phyloP scores from a whole-genome alignment of 2,797 vertebrate genomes.

The Miichthys miiuy region DNA sequence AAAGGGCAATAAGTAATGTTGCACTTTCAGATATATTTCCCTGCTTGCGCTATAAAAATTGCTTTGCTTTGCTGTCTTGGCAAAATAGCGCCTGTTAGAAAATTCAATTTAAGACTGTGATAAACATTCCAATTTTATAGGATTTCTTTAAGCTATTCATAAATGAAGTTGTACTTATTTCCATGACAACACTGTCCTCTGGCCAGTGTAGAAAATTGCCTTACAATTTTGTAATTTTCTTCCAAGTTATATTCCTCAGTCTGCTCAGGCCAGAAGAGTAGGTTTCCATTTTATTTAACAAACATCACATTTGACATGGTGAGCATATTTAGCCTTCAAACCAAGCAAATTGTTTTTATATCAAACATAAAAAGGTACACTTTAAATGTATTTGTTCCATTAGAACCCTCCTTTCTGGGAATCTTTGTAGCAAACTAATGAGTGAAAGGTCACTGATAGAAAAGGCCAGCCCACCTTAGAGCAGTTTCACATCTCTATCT shows the following conservation, averaged over 20 bases:
- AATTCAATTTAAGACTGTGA: background rate
- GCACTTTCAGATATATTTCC: slow-evolving; percentile 5
- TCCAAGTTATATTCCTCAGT: background rate
- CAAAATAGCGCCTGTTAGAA: slow-evolving; percentile 25
- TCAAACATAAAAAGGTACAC: background rate
- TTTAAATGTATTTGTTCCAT: background rate
- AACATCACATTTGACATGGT: background rate
- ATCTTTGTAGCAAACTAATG: slow-evolving; percentile 8
- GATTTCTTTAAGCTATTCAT: slow-evolving; percentile 17
- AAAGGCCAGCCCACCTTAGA: background rate
- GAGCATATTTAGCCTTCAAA: background rate
- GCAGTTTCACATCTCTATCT: slow-evolving; percentile 44
- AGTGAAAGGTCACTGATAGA: slow-evolving; percentile 9
- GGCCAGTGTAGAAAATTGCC: slow-evolving; percentile 11
- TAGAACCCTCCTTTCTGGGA: background rate
- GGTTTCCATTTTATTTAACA: background rate
- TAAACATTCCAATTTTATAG: slow-evolving; percentile 8
- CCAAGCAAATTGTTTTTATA: background rate
- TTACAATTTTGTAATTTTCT: slow-evolving; percentile 9
- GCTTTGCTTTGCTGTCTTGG: background rate
- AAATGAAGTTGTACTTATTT: slow-evolving; percentile 25
- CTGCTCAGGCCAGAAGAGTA: background rate
- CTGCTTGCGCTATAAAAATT: background rate
- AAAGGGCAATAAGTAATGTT: slow-evolving; percentile 13
- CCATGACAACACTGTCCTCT: slow-evolving; percentile 21